phyloP scores from a whole-genome alignment of 2,888 invertebrate genomes.

The Altica lythri region DNA sequence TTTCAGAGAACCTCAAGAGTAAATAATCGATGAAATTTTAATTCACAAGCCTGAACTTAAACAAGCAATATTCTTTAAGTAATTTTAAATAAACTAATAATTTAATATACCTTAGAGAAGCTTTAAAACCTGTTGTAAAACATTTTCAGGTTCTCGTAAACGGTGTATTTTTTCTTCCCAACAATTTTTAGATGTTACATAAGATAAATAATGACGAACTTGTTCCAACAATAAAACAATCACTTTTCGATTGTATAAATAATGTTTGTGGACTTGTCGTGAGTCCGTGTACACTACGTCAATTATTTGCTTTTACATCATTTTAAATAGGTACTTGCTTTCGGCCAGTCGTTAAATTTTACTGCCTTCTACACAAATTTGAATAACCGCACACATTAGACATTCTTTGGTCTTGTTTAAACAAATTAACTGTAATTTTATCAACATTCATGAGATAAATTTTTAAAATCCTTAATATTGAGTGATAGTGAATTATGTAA shows the following conservation, averaged over 20 bases:
- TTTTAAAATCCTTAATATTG: no score
- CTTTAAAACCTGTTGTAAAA: no score
- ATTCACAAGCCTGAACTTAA: no score
- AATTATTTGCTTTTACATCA: slow-evolving; percentile 9
- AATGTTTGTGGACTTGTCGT: slow-evolving; percentile 5
- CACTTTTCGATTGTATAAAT: slow-evolving; percentile 5
- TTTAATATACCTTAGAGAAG: no score
- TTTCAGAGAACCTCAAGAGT: no score
- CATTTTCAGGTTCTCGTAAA: no score
- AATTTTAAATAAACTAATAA: no score
- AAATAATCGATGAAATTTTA: no score
- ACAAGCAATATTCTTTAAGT: no score
- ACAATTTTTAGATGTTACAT: slow-evolving; percentile 5
- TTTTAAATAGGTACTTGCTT: background rate
- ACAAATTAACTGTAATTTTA: slow-evolving; percentile 7
- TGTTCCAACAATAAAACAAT: slow-evolving; percentile 9
- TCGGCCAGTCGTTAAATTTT: slow-evolving; percentile 5
- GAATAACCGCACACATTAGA: slow-evolving; percentile 4
- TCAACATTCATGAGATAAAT: background rate
- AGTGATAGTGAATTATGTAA: no score
- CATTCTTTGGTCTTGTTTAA: slow-evolving; percentile 4
- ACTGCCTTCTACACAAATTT: slow-evolving; percentile 5
- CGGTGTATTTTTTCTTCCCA: no score
- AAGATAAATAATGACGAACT: slow-evolving; percentile 5
- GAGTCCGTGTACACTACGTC: background rate